These are phyloP conservation scores for Allophyes oxyacanthae DNA, from an alignment of 2,888 invertebrate genomes.

Conservation along the genomic window DNA sequence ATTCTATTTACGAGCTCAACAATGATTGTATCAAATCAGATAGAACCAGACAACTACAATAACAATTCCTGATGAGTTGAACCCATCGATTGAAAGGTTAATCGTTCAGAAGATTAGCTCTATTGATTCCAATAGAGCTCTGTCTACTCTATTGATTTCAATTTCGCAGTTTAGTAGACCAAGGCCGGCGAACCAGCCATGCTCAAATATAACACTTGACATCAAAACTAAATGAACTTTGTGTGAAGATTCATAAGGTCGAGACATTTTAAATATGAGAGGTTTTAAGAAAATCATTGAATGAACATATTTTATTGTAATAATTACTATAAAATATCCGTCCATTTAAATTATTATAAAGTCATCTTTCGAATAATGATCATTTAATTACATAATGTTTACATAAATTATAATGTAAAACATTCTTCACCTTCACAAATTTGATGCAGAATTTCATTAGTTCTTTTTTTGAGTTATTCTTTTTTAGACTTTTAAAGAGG, in stretches of 20 bases:
- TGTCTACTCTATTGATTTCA: slow-evolving; percentile 53
- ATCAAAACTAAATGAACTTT: slow-evolving; percentile 46
- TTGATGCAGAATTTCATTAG: slow-evolving; percentile 11
- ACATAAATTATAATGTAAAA: slow-evolving; percentile 2
- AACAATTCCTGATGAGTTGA: slow-evolving; percentile 22
- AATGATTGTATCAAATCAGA: too few species aligned
- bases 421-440: slow-evolving; percentile 19
- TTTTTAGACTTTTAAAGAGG: neutral
- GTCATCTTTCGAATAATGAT: neutral
- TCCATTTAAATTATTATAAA: too few species aligned
- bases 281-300: slow-evolving; percentile 5
- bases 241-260: slow-evolving; percentile 44
- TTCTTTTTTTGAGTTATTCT: too few species aligned
- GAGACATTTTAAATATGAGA: slow-evolving; percentile 15
- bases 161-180: slow-evolving; percentile 49
- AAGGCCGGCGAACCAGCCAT: slow-evolving; percentile 48
- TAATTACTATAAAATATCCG: too few species aligned
- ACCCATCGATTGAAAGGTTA: slow-evolving; percentile 44
- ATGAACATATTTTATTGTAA: slow-evolving; percentile 4
- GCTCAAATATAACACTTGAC: slow-evolving; percentile 50
- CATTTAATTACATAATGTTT: neutral
- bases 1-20: neutral
- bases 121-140: slow-evolving; percentile 57
- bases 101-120: slow-evolving; percentile 48
- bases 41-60: neutral